Base-by-base conservation (phyloP, 2,888 invertebrate species). In the Maniola hyperantus region DNA sequence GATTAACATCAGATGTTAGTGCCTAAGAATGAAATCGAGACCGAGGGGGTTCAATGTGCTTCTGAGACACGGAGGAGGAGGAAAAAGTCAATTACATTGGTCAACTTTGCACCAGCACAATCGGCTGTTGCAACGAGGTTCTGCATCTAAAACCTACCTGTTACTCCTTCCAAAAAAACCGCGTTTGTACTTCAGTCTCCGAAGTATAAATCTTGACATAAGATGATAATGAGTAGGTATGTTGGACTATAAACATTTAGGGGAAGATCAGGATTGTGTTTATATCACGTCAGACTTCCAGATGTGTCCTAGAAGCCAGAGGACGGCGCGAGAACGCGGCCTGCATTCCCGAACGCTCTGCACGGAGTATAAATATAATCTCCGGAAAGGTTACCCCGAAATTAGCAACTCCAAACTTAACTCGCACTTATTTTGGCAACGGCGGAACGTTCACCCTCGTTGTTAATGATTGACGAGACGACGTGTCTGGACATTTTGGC, bases 331-430 rank as follows among this genome's bases (percentile, higher is more conserved):
- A 1, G 46, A 46, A 46, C 46, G 74, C 77, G 76, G 71, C 73
- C 71, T 79, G 83, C 87, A 83, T 84, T 83, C 84, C 78, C 80
- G 72, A 77, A 74, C 71, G 68, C 74, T 72, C 63, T 65, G 66
- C 71, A 60, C 74, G 68, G 60, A 70, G 64, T 88, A 88, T 83
- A 82, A 83, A 86, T 90, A 86, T 90, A 61, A n/a, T 18, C 50
- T 71, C 68, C 73, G 78, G 77, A 82, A 66, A 62, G 66, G 66
- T 63, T 66, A 34, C 82, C 73, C 81, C 87, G 78, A 80, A 90
- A 83, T 88, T 88, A 89, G 89, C 84, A 73, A 70, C 71, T 82
- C 87, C 85, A 88, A 89, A 89, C 88, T 90, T 90, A 89, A 89
- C 87, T 78, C 75, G 69, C 74, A 83, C 87, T 90, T 90, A 89